A percentile compares a stretch with the other conserved stretches of the same genome.
Conservation (phyloP, 2,888 invertebrate species). For the Aphidoletes aphidimyza region DNA sequence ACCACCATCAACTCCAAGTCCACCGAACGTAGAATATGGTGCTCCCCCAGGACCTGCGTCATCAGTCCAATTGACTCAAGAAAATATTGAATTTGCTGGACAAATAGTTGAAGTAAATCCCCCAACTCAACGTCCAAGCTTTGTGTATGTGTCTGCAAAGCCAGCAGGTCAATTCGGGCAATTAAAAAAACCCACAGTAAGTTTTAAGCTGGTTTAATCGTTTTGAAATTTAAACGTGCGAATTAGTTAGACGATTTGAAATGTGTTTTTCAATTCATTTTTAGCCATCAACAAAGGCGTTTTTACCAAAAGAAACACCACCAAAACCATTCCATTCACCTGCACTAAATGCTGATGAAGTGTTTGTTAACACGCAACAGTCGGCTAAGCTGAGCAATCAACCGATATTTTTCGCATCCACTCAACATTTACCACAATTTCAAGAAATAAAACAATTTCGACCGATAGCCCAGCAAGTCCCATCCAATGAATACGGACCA, state of each 20-base stretch:
- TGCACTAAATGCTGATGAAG: not conserved
- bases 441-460: not conserved
- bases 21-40: conserved; percentile 58
- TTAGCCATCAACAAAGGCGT: not conserved
- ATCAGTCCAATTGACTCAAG: conserved; percentile 61
- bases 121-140: conserved; percentile 58
- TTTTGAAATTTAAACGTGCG: not conserved
- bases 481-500: conserved; percentile 54
- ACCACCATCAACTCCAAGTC: conserved; percentile 55
- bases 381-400: not conserved
- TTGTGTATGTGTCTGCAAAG: conserved; percentile 61
- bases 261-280: not conserved
- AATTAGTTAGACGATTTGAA: not conserved
- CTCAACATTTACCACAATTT: not conserved
- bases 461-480: not conserved
- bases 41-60: conserved; percentile 58
- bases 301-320: not conserved
- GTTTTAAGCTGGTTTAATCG: not conserved
- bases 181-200: not conserved
- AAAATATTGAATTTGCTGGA: conserved; percentile 62
- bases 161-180: not conserved
- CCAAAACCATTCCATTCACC: not conserved
- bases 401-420: not conserved
- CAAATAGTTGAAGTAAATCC: conserved; percentile 58
- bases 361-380: not conserved